Evolutionary conservation across 2,888 invertebrate genomes (phyloP), one percentile per base, ranked within the genome.

Genomic region (Dendrolimus pini): DNA sequence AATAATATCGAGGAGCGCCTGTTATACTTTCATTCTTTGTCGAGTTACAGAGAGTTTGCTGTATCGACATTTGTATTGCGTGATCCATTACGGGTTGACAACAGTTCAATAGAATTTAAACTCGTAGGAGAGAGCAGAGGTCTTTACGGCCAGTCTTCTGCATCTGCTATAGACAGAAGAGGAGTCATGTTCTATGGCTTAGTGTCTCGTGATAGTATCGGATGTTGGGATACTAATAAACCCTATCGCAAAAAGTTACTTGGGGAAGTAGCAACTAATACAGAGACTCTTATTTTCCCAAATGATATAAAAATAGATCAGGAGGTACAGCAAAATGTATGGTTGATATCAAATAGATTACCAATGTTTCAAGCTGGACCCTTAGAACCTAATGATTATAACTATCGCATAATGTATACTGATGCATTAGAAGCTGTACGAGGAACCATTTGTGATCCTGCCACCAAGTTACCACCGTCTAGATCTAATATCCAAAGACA

Each of bases 131-230:
- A 89, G 57, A 88, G 93, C 68, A 89, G 94, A 65, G 94, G 94
- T 8, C 64, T 78, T 1, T 77, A 77, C 47, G 95, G 95, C 0
- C 96, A 96, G 59, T 93, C 95, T 0, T 95, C 96, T 0, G 94
- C 95, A 0, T 94, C 95, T 1, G 94, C 93, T 3, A 93, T 96
- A 66, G 95, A 95, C 62, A 86, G 91, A 53, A 92, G 92, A 63
- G 95, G 95, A 0, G 92, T 96, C 0, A 93, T 96, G 93, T 96
- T 94, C 78, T 96, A 93, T 73, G 96, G 96, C 75, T 92, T 96
- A 76, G 95, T 96, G 0, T 94, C 94, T 56, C 92, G 93, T 59
- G 95, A 96, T 71, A 93, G 94, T 13, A 83, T 97, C 0, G 95
- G 94, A 54, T 96, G 96, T 71, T 96, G 96, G 96, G 94, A 96